Conservation (phyloP, 2,113 vertebrate species). For the Pimephales promelas region DNA sequence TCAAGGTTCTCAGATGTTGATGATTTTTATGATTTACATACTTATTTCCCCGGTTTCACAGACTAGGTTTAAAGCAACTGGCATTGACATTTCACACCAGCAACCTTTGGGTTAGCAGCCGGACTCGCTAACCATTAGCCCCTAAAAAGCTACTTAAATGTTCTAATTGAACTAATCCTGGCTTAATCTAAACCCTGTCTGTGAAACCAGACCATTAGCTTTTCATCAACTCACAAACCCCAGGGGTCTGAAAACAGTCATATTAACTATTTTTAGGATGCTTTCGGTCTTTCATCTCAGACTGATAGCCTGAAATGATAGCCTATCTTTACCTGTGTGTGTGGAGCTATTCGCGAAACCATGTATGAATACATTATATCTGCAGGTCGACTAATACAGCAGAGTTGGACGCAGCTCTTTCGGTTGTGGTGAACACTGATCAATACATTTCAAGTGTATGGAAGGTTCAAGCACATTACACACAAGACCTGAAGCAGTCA, state of each 20-base stretch:
- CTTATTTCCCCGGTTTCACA: too few relatives aligned
- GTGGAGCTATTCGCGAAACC: neutral
- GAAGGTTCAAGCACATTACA: constrained; percentile 14
- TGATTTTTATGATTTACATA: neutral
- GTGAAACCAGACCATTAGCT: neutral
- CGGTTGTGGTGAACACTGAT: constrained; percentile 10
- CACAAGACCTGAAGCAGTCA: constrained; percentile 27
- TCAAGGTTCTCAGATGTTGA: neutral
- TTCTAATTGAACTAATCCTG: too few relatives aligned
- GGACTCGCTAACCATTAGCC: too few relatives aligned
- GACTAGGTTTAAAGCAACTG: too few relatives aligned
- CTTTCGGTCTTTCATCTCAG: neutral
- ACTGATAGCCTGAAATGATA: neutral
- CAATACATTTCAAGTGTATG: constrained; percentile 29
- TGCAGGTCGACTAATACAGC: neutral
- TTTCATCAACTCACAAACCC: neutral
- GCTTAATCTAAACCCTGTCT: too few relatives aligned
- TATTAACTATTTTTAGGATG: neutral
- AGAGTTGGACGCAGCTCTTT: neutral
- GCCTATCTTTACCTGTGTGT: neutral
- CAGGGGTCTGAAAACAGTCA: neutral
- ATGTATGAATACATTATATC: neutral
- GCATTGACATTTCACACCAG: too few relatives aligned
- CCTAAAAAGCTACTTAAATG: too few relatives aligned
- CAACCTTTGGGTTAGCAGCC: too few relatives aligned